Conservation (phyloP, 2,888 invertebrate species). For the Phorcus lineatus region DNA sequence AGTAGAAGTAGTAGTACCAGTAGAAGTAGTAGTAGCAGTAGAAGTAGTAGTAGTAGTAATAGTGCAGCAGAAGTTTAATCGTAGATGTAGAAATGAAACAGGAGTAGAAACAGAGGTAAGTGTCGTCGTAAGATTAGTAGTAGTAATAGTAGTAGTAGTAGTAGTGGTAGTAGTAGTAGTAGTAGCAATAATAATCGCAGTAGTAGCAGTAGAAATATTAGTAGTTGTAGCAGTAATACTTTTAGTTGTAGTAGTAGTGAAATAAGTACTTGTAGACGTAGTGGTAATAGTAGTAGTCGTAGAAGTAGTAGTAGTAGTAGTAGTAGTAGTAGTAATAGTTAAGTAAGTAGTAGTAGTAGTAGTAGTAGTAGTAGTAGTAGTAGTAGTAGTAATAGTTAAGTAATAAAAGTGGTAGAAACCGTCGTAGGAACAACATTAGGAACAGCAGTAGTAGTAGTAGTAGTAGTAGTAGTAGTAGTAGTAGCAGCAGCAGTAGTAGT, state of each 20-base stretch:
- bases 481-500: constrained; percentile 26
- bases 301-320: constrained; percentile 24
- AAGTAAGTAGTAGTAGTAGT: too few relatives aligned
- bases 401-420: too few relatives aligned
- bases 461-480: constrained; percentile 28
- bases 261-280: constrained; percentile 25
- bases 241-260: constrained; percentile 19
- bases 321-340: constrained; percentile 23
- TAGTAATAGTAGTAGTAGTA: constrained; percentile 29
- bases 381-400: constrained; percentile 29
- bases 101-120: neutral
- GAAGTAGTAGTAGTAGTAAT: neutral
- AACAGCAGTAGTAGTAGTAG: constrained; percentile 24
- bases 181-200: constrained; percentile 26
- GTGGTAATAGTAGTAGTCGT: constrained; percentile 31
- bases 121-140: constrained; percentile 22
- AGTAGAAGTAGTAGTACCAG: constrained; percentile 30
- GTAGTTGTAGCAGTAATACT: constrained; percentile 25
- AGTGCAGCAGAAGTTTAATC: too few relatives aligned
- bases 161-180: constrained; percentile 31
- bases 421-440: constrained; percentile 20
- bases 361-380: constrained; percentile 30
- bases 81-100: neutral
- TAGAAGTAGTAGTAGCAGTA: constrained; percentile 22
- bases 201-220: constrained; percentile 26